Evolutionary conservation across 2,888 invertebrate species (phyloP).

Genomic region (Villa cingulata): DNA sequence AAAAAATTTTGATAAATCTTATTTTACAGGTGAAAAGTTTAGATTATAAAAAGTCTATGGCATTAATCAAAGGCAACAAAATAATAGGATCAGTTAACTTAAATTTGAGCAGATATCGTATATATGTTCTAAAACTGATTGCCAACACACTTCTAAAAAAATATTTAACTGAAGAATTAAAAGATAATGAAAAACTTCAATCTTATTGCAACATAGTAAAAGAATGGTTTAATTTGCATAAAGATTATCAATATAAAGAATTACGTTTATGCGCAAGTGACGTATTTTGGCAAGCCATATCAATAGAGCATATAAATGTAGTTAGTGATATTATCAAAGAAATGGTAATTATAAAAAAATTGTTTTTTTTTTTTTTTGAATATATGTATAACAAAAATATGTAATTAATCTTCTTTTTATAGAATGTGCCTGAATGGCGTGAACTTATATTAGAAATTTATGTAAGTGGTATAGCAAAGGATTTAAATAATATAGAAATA

Average conservation of each 20-base stretch:
- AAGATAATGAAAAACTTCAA: slow-evolving; percentile 2
- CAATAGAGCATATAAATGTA: slow-evolving; percentile 6
- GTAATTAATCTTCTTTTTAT: background rate
- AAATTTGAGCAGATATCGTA: slow-evolving; percentile 5
- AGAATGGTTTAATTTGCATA: slow-evolving; percentile 7
- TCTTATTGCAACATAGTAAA: slow-evolving; percentile 9
- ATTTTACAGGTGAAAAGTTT: slow-evolving; percentile 2
- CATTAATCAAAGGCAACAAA: slow-evolving; percentile 5
- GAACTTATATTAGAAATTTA: slow-evolving; percentile 37
- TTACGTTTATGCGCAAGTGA: slow-evolving; percentile 8
- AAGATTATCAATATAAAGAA: slow-evolving; percentile 1
- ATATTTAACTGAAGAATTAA: slow-evolving; percentile 4
- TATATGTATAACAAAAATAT: too few relatives aligned
- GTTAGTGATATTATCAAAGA: slow-evolving; percentile 9
- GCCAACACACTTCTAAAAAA: slow-evolving; percentile 6
- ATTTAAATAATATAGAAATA: slow-evolving; percentile 47
- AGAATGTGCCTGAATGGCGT: slow-evolving; percentile 7
- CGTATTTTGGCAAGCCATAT: slow-evolving; percentile 7
- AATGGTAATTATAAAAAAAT: slow-evolving; percentile 6
- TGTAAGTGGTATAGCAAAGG: slow-evolving; percentile 45
- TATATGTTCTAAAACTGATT: slow-evolving; percentile 6
- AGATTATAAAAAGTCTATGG: background rate
- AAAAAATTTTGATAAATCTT: too few relatives aligned
- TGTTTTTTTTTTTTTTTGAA: background rate
- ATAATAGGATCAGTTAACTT: background rate